phyloP scores from a whole-genome alignment of 2,797 vertebrate species.

The Acanthurus lineatus region DNA sequence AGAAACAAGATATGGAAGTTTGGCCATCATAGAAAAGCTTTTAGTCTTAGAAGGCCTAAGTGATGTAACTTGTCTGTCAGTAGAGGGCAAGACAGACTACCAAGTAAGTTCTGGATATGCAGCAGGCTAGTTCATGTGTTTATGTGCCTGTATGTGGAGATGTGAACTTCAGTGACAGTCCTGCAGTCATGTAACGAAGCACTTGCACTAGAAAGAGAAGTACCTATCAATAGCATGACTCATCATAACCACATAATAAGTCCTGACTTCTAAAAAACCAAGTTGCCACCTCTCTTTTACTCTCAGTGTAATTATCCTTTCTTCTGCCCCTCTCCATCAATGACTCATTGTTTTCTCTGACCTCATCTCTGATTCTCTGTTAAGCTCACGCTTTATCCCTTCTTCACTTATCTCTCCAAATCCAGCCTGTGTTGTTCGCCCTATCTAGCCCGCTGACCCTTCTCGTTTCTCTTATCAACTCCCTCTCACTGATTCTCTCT shows the following conservation, averaged over 20 bases:
- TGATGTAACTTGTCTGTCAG: not conserved
- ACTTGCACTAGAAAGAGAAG: conserved; percentile 29
- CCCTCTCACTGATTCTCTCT: conserved; percentile 29
- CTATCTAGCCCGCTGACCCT: conserved; percentile 54
- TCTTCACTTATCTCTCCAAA: conserved; percentile 43
- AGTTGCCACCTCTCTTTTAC: conserved; percentile 10
- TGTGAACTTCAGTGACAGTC: conserved; percentile 18
- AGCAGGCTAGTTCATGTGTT: not conserved
- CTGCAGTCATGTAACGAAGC: conserved; percentile 31
- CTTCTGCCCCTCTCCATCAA: conserved; percentile 36
- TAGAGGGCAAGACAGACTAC: not conserved
- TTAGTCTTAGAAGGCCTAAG: not conserved
- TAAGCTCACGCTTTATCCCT: conserved; percentile 27
- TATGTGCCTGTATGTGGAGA: conserved; percentile 6
- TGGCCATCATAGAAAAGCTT: not conserved
- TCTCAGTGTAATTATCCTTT: conserved; percentile 40
- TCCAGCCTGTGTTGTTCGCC: conserved; percentile 23
- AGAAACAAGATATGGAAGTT: conserved; percentile 21
- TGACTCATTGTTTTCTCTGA: conserved; percentile 61
- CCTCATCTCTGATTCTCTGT: conserved; percentile 41
- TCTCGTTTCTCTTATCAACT: conserved; percentile 58
- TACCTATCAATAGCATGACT: conserved; percentile 57
- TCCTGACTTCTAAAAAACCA: conserved; percentile 45
- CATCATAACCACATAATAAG: conserved; percentile 54
- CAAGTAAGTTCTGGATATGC: not conserved